Percentiles rank a stretch among this genome's conserved stretches.
phyloP scores from a whole-genome alignment of 2,797 vertebrate genomes.

The Miichthys miiuy region DNA sequence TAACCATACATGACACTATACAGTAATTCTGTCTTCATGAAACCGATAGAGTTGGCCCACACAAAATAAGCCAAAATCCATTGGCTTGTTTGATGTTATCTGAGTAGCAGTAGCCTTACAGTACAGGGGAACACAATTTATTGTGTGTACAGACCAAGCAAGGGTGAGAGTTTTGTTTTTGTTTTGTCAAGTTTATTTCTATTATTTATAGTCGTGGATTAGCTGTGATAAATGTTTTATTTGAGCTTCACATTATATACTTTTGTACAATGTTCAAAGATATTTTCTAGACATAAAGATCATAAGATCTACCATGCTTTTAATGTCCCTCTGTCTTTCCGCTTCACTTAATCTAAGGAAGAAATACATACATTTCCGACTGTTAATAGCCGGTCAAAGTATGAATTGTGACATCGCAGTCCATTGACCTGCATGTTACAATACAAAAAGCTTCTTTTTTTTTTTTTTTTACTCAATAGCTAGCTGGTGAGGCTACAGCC shows the following conservation, averaged over 20 bases:
- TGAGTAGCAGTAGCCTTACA: neutral
- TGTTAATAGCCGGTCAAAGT: neutral
- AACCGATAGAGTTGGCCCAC: neutral
- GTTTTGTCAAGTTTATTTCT: neutral
- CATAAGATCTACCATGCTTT: no score
- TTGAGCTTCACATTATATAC: neutral
- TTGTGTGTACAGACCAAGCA: neutral
- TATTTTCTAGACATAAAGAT: neutral
- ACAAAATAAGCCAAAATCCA: neutral
- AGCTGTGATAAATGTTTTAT: neutral
- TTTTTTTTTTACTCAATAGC: neutral
- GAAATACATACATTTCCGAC: neutral
- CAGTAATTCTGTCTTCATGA: slow-evolving; percentile 1
- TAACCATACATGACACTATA: neutral
- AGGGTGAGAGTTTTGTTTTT: neutral
- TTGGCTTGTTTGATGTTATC: neutral
- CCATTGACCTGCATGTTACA: neutral
- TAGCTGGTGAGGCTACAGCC: slow-evolving; percentile 2
- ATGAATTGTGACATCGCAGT: neutral
- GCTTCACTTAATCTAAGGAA: neutral
- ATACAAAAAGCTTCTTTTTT: slow-evolving; percentile 8
- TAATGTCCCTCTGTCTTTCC: neutral
- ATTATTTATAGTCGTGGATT: neutral
- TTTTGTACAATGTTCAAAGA: neutral
- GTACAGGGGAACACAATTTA: neutral